Base-by-base conservation (phyloP, 1,140 invertebrate species). In the Drosophila rufa region DNA sequence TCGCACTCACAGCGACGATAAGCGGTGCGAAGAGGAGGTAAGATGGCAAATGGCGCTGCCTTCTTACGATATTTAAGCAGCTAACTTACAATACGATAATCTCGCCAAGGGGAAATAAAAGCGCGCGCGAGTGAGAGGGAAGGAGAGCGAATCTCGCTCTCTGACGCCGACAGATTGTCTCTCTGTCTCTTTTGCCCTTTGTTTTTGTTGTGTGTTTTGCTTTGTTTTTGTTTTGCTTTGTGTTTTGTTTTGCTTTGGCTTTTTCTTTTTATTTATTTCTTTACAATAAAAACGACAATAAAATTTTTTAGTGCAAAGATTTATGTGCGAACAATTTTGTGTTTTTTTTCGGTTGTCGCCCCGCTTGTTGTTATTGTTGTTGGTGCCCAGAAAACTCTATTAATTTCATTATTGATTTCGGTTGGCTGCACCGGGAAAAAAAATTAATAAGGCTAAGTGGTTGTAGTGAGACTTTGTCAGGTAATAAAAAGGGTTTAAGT, bases 281-380 rank as follows among this genome's bases (percentile, higher is more conserved):
- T 81, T 82, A 91, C 85, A 91, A 90, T 90, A 90, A 90, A 90
- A 91, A 90, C 82, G 85, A 90, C 85, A 90, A 90, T 90, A 90
- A 90, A 90, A 85, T 86, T 90, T 90, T 73, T 90, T 90, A 91
- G 86, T 90, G 71, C 81, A 85, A 90, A 90, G 85, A 90, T 90
- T 90, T 90, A 90, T 90, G 85, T 90, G 85, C 79, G 85, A 90
- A 90, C 85, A 90, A 82, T 89, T 81, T 57, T 30, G 19, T 40
- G 14, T 56, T 22, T 55, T 85, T 79, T 87, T 69, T 71, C 56
- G 70, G 55, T 78, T 70, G 48, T 70, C 45, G 55, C 25, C 17
- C 22, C 14, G 27, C n/a, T 22, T 43, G 55, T 45, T 69, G 12
- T n/a, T 56, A 57, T 27, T 67, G 9, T 45, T 60, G 75, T 59